Evolutionary conservation across 2,113 vertebrate genomes (phyloP).

Genomic region (Acinonyx jubatus): DNA sequence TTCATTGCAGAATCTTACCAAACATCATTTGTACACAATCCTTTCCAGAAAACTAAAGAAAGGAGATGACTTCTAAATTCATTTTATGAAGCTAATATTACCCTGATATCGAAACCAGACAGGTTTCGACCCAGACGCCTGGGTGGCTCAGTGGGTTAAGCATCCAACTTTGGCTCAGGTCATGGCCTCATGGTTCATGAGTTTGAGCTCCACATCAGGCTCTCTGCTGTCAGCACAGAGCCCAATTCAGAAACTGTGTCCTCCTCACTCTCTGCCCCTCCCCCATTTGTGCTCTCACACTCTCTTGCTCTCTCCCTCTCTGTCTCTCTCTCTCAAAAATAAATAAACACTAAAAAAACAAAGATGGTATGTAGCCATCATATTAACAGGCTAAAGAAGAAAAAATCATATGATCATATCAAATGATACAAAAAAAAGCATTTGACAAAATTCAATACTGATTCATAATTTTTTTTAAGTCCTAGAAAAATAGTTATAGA

Average conservation of each 20-base stretch:
- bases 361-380: neutral
- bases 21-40: neutral
- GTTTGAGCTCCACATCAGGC: too few relatives aligned
- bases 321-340: too few relatives aligned
- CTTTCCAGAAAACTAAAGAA: neutral
- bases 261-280: too few relatives aligned
- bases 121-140: too few relatives aligned
- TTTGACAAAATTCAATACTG: neutral
- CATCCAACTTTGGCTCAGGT: too few relatives aligned
- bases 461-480: neutral
- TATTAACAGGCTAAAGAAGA: neutral
- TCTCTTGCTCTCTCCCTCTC: too few relatives aligned
- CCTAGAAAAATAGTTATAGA: neutral
- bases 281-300: too few relatives aligned
- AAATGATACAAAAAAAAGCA: neutral
- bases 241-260: too few relatives aligned
- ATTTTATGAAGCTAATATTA: neutral
- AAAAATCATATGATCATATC: neutral
- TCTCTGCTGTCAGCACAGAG: too few relatives aligned
- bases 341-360: too few relatives aligned
- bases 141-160: too few relatives aligned
- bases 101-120: neutral
- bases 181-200: too few relatives aligned
- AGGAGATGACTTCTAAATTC: neutral
- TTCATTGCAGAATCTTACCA: neutral